A percentile compares a stretch with the other conserved stretches of the same genome.
Conservation (phyloP, 92 coral and sea anemone genomes). For the Meandrina meandrites region DNA sequence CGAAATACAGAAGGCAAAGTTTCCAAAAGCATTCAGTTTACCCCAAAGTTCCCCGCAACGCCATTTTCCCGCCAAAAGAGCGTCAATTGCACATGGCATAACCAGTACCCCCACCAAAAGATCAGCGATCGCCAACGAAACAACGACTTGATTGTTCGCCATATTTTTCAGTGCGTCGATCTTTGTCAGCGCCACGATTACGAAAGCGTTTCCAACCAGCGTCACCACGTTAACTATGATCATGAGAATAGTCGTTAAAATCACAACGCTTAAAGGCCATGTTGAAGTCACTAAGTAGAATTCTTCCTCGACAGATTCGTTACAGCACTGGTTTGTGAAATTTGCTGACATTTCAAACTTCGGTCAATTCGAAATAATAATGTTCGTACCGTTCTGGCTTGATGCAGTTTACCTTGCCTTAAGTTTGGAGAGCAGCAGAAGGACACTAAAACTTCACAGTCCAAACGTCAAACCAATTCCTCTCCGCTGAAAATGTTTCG, state of each 20-base stretch:
- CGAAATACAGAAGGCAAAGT: conserved; percentile 80
- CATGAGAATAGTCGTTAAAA: conserved; percentile 31
- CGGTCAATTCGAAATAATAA: background rate
- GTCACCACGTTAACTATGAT: conserved; percentile 45
- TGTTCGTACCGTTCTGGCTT: background rate
- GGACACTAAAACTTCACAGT: background rate
- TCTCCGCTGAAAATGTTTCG: background rate
- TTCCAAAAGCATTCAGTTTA: conserved; percentile 71
- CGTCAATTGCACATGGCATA: conserved; percentile 74
- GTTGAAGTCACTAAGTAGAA: conserved; percentile 32
- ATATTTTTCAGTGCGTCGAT: conserved; percentile 49
- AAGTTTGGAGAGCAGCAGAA: background rate
- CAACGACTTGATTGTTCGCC: conserved; percentile 64
- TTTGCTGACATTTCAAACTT: conserved; percentile 15
- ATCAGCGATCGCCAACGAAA: conserved; percentile 72
- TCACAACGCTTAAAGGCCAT: conserved; percentile 14
- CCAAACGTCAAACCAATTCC: background rate
- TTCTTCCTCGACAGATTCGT: background rate
- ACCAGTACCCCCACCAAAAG: conserved; percentile 74
- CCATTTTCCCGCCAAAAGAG: conserved; percentile 64
- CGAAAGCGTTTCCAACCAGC: conserved; percentile 61
- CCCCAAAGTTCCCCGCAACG: conserved; percentile 70
- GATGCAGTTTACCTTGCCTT: background rate
- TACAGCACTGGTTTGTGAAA: conserved; percentile 13
- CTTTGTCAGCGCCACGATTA: conserved; percentile 58